Base-by-base conservation (phyloP, 2,888 invertebrate genomes). In the Napeogenes sylphis region DNA sequence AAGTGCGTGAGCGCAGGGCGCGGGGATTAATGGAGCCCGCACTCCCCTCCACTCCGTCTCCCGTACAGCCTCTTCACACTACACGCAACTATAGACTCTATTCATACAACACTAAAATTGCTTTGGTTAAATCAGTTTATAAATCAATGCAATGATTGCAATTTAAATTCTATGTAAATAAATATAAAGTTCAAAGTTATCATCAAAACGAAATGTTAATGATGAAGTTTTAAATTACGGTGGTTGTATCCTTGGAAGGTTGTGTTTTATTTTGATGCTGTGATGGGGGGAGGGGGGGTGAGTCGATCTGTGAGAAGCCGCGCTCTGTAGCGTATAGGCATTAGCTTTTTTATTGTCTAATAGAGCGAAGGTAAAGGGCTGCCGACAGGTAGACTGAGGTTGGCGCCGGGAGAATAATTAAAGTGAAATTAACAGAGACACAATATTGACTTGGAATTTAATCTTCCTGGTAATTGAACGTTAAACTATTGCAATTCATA, bases 1-100 rank as follows among this genome's bases (percentile, higher is more conserved):
- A 90, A 90, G 90, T 90, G 90, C 90, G 90, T 88, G 90, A 80
- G 88, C 89, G 89, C 90, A 89, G 88, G 87, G 90, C 86, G 89
- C 87, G 90, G 89, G 90, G 90, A 89, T 90, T 90, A 89, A 90
- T 89, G 89, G 87, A 88, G 84, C 85, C 84, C 85, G 83, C 75
- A 75, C 82, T 72, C 83, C 76, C 76, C 81, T 72, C 74, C 79
- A 80, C 79, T 79, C 75, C 78, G 74, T 80, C 78, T 72, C 80
- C 76, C 73, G 76, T 76, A 81, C 76, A 85, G 75, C 85, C 84
- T 84, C 67, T 55, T 38, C 35, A 21, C 13, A 5, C 2, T 1
- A 56, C 45, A 32, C 59, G 56, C 74, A 66, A 81, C 69, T 74
- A 66, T 74, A 65, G 73, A 69, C 78, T 70, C 57, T 84, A 80